Percentiles rank a stretch among this genome's conserved stretches.
Conservation (phyloP, 92 coral and sea anemone species). For the Nematostella vectensis region DNA sequence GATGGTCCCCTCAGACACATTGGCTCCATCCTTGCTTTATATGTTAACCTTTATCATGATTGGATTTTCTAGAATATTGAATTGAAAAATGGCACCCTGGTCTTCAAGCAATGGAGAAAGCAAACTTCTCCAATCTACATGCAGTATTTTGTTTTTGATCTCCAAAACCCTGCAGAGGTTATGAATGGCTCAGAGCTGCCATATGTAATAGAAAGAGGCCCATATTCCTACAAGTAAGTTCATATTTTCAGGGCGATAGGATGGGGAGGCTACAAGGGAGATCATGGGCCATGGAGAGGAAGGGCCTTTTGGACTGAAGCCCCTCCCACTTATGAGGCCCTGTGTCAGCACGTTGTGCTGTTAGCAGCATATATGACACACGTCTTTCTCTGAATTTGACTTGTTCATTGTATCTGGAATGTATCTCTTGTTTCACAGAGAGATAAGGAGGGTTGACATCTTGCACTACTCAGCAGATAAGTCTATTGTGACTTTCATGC, state of each 20-base stretch:
- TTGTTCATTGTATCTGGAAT: too few species aligned
- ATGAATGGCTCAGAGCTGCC: conserved; percentile 61
- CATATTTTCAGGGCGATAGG: not conserved
- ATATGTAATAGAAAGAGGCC: conserved; percentile 58
- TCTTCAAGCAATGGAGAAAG: conserved; percentile 69
- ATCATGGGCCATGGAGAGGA: not conserved
- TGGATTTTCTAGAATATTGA: conserved; percentile 64
- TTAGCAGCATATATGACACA: too few species aligned
- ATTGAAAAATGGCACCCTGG: conserved; percentile 67
- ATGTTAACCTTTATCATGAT: too few species aligned
- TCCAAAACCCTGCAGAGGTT: conserved; percentile 63
- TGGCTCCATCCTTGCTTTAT: too few species aligned
- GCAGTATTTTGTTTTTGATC: conserved; percentile 72
- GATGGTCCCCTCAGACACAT: too few species aligned
- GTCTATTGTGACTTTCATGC: conserved; percentile 66
- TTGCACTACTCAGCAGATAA: conserved; percentile 45
- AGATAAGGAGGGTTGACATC: conserved; percentile 49
- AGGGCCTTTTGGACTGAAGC: too few species aligned
- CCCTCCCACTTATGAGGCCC: too few species aligned
- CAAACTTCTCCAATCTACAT: conserved; percentile 76
- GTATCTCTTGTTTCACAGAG: too few species aligned
- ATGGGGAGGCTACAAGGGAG: not conserved
- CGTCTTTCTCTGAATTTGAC: too few species aligned
- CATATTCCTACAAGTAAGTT: conserved; percentile 83
- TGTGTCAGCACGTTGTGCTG: too few species aligned